A percentile compares a stretch with the other conserved stretches of the same genome.
Evolutionary conservation across 2,797 vertebrate species (phyloP).

Genomic region (Hypotaenidia philippensis): DNA sequence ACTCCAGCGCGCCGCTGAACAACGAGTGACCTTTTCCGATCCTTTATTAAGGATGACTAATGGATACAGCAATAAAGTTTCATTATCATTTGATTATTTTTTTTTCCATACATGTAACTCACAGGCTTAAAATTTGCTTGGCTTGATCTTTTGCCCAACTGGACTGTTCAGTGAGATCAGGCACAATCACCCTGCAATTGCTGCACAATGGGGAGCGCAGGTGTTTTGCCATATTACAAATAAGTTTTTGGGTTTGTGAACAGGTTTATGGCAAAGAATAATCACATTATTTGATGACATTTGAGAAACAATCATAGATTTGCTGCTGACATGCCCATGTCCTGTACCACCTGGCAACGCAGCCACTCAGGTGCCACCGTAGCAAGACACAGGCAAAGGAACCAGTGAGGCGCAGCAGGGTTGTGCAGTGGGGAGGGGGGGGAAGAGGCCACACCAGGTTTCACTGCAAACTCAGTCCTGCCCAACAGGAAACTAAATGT

Average conservation of each 20-base stretch:
- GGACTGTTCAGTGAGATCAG: neutral
- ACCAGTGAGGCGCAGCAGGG: neutral
- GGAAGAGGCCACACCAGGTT: neutral
- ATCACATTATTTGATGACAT: neutral
- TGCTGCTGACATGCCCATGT: fast-evolving
- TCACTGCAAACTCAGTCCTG: neutral
- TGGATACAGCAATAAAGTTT: conserved; percentile 64
- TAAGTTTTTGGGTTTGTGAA: neutral
- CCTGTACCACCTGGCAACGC: neutral
- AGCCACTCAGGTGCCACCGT: neutral
- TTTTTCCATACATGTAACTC: neutral
- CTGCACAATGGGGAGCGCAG: neutral
- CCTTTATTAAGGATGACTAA: conserved; percentile 61
- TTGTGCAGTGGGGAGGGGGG: neutral
- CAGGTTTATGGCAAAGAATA: neutral
- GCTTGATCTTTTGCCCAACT: conserved; percentile 11
- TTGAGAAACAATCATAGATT: neutral
- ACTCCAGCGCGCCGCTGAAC: conserved; percentile 53
- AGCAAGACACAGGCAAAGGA: neutral
- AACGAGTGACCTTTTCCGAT: conserved; percentile 69
- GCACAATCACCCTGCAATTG: neutral
- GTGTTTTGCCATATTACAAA: neutral
- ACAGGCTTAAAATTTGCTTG: conserved; percentile 14
- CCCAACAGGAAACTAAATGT: neutral
- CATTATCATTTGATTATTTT: conserved; percentile 59